phyloP scores from a whole-genome alignment of 2,888 invertebrate genomes.

The Ernsta delagoae region DNA sequence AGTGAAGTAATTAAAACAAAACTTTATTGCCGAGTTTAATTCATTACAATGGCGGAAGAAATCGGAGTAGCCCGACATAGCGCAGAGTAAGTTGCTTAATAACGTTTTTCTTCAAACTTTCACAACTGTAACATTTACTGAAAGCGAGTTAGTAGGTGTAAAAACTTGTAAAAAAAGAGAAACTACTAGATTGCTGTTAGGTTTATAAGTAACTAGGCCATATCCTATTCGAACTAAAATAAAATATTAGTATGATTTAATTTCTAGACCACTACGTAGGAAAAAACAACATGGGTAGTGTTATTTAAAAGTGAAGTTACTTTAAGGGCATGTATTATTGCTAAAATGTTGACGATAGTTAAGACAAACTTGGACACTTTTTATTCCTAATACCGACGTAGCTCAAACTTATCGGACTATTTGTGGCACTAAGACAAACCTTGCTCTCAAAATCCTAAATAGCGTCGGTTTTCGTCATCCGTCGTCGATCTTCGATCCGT shows the following conservation, averaged over 20 bases:
- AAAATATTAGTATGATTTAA: not conserved
- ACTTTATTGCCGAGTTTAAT: slow-evolving; percentile 33
- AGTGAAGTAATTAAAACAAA: slow-evolving; percentile 30
- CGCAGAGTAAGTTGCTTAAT: slow-evolving; percentile 30
- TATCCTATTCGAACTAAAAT: slow-evolving; percentile 13
- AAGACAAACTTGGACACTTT: too few species aligned
- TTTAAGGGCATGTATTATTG: too few species aligned
- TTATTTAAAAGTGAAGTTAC: too few species aligned
- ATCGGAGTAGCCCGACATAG: slow-evolving; percentile 33
- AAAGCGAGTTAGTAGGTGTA: slow-evolving; percentile 27
- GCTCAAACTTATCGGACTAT: too few species aligned
- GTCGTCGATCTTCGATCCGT: too few species aligned
- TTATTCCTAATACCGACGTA: too few species aligned
- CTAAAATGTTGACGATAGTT: too few species aligned
- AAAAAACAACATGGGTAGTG: not conserved
- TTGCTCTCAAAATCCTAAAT: too few species aligned
- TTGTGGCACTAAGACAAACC: too few species aligned
- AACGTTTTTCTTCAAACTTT: slow-evolving; percentile 36
- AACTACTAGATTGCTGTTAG: slow-evolving; percentile 19
- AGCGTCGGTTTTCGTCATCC: not conserved
- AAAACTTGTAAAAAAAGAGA: slow-evolving; percentile 34
- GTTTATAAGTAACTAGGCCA: slow-evolving; percentile 18
- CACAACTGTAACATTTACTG: slow-evolving; percentile 37
- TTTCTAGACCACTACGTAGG: not conserved
- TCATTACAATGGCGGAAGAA: slow-evolving; percentile 37